phyloP scores from a whole-genome alignment of 2,113 vertebrate species.

The Cygnus buccinator region DNA sequence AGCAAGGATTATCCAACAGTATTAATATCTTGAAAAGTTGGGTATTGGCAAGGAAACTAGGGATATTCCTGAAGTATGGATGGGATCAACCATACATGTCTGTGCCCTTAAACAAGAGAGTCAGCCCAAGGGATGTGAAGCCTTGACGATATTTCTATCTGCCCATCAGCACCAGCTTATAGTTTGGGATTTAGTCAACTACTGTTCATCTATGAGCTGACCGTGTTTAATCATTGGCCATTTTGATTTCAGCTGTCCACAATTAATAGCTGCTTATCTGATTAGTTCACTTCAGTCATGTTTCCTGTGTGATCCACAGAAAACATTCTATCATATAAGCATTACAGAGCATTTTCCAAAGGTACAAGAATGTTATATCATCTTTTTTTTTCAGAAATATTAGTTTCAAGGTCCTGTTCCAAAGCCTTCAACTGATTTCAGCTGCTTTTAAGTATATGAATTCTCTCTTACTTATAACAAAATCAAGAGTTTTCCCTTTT shows the following conservation, averaged over 20 bases:
- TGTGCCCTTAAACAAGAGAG: not conserved
- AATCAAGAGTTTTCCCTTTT: not conserved
- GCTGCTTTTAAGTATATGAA: not conserved
- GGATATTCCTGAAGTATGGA: not conserved
- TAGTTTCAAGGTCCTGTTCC: not conserved
- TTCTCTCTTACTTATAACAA: not conserved
- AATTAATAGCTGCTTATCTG: not conserved
- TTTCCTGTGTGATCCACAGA: not conserved
- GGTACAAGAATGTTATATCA: not conserved
- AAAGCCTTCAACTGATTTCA: not conserved
- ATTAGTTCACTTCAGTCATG: not conserved
- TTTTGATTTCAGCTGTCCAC: not conserved
- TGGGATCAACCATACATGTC: not conserved
- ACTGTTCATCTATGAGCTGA: not conserved
- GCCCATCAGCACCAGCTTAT: not conserved
- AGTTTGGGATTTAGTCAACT: not conserved
- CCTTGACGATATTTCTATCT: not conserved
- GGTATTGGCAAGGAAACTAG: not conserved
- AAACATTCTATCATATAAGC: not conserved
- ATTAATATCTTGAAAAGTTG: not conserved
- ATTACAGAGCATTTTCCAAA: not conserved
- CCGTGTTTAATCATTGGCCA: not conserved
- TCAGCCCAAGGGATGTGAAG: not conserved
- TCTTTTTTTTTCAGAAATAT: not conserved
- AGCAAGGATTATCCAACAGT: slow-evolving; percentile 14